Conservation (phyloP, 30 jellyfish, hydroid and myxozoan genomes). For the Pseudorhiza aurosa region DNA sequence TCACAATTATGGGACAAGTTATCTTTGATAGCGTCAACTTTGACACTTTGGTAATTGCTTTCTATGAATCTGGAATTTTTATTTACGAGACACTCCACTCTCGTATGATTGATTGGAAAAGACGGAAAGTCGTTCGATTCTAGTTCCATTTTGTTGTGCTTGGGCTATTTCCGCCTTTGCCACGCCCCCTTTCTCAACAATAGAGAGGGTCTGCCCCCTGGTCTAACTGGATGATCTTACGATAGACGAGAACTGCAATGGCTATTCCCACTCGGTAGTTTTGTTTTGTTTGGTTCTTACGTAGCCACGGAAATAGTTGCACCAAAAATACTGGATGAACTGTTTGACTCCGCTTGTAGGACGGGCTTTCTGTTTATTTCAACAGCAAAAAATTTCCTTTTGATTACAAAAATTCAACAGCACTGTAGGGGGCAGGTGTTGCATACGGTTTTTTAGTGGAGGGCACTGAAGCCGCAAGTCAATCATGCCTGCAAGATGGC, state of each 20-base stretch:
- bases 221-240: background rate
- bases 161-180: conserved; percentile 10
- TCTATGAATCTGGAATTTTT: background rate
- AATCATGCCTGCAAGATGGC: conserved; percentile 35
- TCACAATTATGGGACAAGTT: background rate
- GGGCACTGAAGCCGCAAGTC: conserved; percentile 14
- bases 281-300: conserved; percentile 29
- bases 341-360: conserved; percentile 6
- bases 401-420: background rate
- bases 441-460: background rate
- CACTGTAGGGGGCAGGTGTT: conserved; percentile 15
- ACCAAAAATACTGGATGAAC: background rate
- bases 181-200: conserved; percentile 20
- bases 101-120: no score
- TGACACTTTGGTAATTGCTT: background rate
- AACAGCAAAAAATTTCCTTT: conserved; percentile 15
- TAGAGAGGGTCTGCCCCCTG: background rate
- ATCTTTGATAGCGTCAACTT: background rate
- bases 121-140: conserved; percentile 4
- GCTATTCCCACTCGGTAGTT: background rate
- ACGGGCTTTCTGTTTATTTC: conserved; percentile 5
- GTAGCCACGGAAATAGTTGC: conserved; percentile 35
- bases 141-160: background rate
- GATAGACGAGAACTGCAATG: background rate
- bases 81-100: no score